Base-by-base conservation (phyloP, 2,888 invertebrate genomes). In the Cepaea hortensis region DNA sequence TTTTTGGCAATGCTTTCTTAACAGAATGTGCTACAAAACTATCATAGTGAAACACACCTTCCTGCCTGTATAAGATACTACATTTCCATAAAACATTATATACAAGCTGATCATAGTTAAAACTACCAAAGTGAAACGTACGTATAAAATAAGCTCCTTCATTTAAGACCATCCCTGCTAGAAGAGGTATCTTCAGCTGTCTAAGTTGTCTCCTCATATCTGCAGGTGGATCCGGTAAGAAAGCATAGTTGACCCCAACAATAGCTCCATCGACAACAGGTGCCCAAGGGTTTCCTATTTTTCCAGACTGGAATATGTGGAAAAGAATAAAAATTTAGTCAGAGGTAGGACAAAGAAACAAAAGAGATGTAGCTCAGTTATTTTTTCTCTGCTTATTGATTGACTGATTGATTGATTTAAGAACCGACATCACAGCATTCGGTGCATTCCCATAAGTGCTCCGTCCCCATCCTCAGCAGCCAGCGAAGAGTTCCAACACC, bases 81-180 rank as follows among this genome's bases (percentile, higher is more conserved):
- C 35, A 35, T 35, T 35, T 35, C 35, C 35, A 35, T 35, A 6
- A 55, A 55, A 55, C 55, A 55, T 11, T 55, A 55, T 11, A n/a
- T 15, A 68, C n/a, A 68, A 68, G 3, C 5, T 15, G 5, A 68
- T n/a, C 18, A 11, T n/a, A 50, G 20, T 4, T 48, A 72, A 70
- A 15, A 65, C 20, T 18, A 77, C 11, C 2, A 75, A 23, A 75
- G n/a, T 13, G 4, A 72, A 50, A 90, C 93, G 92, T 89, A 94
- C 94, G 92, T 76, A 94, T 93, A 81, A 92, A 92, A 85, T 92
- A 93, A 7, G 94, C 93, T 3, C 94, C 94, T 68, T 94, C 94
- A 88, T 94, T 93, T 79, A 88, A 90, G 35, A 92, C 91, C 20
- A 93, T 85, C 0, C 94, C 94, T 9, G 91, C 93, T 89, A 94